phyloP scores from a whole-genome alignment of 2,888 invertebrate species.

The Drosophila kambysellisi region DNA sequence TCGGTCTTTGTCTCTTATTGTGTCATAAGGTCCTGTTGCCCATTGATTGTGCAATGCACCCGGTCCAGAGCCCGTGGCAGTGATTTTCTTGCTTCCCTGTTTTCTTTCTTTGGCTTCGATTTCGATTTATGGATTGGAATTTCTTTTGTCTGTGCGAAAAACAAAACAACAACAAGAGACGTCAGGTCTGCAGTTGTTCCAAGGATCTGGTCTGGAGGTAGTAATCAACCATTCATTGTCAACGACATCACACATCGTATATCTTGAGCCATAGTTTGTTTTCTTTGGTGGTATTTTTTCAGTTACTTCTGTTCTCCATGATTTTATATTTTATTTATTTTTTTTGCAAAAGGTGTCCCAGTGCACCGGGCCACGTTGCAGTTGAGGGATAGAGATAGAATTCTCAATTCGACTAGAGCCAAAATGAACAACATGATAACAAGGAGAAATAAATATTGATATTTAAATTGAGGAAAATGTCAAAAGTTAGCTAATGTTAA shows the following conservation, averaged over 20 bases:
- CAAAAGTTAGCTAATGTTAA: background rate
- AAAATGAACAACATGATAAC: background rate
- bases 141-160: constrained; percentile 71
- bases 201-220: constrained; percentile 50
- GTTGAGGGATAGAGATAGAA: background rate
- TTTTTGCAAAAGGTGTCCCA: constrained; percentile 49
- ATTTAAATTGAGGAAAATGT: background rate
- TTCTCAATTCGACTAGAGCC: background rate
- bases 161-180: constrained; percentile 44
- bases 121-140: constrained; percentile 74
- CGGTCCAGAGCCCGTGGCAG: constrained; percentile 82
- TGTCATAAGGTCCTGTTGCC: constrained; percentile 64
- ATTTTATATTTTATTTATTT: constrained; percentile 13
- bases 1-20: constrained; percentile 55
- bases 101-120: constrained; percentile 49
- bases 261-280: constrained; percentile 64
- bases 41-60: constrained; percentile 79
- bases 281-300: constrained; percentile 58
- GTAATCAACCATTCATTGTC: constrained; percentile 80
- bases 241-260: constrained; percentile 84
- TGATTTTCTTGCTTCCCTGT: constrained; percentile 69
- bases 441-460: background rate
- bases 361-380: constrained; percentile 55
- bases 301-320: constrained; percentile 27
- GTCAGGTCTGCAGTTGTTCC: constrained; percentile 48